phyloP scores from a whole-genome alignment of 2,888 invertebrate genomes.

The Sesia bembeciformis region DNA sequence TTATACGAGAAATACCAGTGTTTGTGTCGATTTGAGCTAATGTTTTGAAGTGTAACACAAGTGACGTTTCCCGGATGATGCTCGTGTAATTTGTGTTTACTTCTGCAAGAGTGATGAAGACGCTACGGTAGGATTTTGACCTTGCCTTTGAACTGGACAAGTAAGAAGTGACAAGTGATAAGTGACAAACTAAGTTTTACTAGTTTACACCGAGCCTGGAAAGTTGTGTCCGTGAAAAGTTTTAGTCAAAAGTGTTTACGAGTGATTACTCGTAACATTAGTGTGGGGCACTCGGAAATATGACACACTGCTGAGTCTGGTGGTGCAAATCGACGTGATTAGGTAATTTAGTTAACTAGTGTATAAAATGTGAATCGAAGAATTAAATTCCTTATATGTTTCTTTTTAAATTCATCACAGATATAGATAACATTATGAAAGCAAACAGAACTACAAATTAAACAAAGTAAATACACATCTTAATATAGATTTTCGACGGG shows the following conservation, averaged over 20 bases:
- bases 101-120: conserved; percentile 50
- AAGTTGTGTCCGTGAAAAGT: conserved; percentile 63
- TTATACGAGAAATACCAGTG: conserved; percentile 31
- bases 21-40: conserved; percentile 52
- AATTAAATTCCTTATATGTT: no score
- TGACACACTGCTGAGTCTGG: not conserved
- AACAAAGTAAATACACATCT: no score
- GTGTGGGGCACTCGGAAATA: not conserved
- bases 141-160: conserved; percentile 39
- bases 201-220: conserved; percentile 41
- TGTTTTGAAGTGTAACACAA: conserved; percentile 67
- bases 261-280: not conserved
- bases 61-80: conserved; percentile 57
- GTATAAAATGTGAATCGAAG: no score
- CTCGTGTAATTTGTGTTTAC: conserved; percentile 69
- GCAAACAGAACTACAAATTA: no score
- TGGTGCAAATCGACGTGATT: not conserved
- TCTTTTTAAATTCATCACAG: no score
- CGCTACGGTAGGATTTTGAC: conserved; percentile 44
- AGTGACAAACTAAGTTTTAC: conserved; percentile 48
- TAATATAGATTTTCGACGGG: no score
- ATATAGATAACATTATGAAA: no score
- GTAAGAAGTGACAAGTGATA: conserved; percentile 37
- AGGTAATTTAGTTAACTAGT: not conserved
- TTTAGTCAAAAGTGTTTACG: conserved; percentile 30